Conservation (phyloP, 2,113 vertebrate genomes). For the Cavia aperea region DNA sequence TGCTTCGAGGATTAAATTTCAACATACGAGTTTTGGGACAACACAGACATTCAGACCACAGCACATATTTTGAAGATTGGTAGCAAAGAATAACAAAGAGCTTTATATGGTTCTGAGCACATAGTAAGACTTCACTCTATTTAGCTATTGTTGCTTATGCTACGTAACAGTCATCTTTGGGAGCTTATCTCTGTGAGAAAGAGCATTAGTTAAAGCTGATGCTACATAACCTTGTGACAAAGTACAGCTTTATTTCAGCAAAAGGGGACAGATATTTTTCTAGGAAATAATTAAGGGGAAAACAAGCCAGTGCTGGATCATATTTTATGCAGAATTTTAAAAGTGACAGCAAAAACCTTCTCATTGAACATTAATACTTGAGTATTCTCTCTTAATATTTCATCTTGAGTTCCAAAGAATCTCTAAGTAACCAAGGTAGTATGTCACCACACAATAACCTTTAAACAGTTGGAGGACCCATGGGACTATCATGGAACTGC, state of each 20-base stretch:
- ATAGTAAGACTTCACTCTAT: not conserved
- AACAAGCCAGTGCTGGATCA: not conserved
- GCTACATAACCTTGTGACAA: not conserved
- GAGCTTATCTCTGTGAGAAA: not conserved
- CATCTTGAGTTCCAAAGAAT: not conserved
- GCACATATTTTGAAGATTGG: not conserved
- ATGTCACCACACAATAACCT: not conserved
- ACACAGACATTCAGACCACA: not conserved
- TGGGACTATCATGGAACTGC: not conserved
- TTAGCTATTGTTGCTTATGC: not conserved
- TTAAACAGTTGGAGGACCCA: not conserved
- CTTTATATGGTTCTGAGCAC: not conserved
- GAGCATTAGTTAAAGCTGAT: not conserved
- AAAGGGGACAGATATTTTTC: not conserved
- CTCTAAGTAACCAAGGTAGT: not conserved
- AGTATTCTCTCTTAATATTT: not conserved
- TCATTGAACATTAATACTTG: not conserved
- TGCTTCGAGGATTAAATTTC: not conserved
- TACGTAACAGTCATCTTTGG: not conserved
- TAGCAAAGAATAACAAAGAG: not conserved
- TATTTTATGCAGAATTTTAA: not conserved
- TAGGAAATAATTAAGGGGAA: not conserved
- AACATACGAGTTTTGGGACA: not conserved
- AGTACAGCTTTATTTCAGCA: not conserved
- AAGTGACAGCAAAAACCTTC: not conserved